Percentiles rank a stretch among this genome's conserved stretches.
Conservation (phyloP, 2,797 vertebrate species). For the Poeciliopsis presidionis region DNA sequence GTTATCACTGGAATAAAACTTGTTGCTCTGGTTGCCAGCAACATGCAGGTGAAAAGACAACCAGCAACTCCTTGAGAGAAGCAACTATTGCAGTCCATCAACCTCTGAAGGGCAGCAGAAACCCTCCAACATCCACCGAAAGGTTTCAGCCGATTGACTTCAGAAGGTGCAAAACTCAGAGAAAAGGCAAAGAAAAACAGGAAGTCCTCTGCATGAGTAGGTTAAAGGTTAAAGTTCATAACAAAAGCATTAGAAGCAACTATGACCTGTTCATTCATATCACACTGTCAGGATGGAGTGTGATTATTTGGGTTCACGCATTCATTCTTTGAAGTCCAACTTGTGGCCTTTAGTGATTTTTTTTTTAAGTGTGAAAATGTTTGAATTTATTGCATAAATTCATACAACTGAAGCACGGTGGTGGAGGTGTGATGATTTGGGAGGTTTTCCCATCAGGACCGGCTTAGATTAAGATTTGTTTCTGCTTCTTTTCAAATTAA, state of each 20-base stretch:
- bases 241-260: too few species aligned
- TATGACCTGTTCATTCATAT: too few species aligned
- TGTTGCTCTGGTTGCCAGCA: neutral
- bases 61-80: neutral
- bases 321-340: too few species aligned
- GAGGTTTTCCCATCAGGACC: neutral
- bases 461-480: neutral
- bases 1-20: neutral
- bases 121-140: too few species aligned
- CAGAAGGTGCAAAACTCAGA: neutral
- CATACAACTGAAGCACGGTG: too few species aligned
- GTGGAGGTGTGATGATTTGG: neutral
- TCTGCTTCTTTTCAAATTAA: neutral
- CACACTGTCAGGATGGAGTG: too few species aligned
- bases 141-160: too few species aligned
- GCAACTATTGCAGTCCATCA: neutral
- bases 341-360: too few species aligned
- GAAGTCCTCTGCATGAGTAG: neutral
- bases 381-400: too few species aligned
- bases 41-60: neutral
- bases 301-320: too few species aligned
- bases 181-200: too few species aligned
- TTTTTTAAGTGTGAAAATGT: too few species aligned
- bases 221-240: neutral
- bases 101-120: neutral